phyloP scores from a whole-genome alignment of 2,113 vertebrate genomes.

The Anarhynchus alexandrinus region DNA sequence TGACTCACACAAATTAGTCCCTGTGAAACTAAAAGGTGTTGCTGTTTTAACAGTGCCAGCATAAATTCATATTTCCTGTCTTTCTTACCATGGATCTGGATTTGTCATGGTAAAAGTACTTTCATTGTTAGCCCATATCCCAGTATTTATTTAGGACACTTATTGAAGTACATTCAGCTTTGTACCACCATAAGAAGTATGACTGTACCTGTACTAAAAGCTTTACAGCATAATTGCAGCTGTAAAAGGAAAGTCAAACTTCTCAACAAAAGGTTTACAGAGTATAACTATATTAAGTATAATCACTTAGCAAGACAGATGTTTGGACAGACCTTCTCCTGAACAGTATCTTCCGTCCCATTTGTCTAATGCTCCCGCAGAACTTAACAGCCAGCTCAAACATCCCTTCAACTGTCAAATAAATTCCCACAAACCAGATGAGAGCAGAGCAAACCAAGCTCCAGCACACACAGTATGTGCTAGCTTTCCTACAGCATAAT shows the following conservation, averaged over 20 bases:
- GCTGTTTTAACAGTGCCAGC: background rate
- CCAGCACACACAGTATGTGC: background rate
- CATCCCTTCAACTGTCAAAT: background rate
- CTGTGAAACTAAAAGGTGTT: background rate
- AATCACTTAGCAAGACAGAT: background rate
- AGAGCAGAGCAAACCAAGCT: conserved; percentile 5
- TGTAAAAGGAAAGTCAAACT: background rate
- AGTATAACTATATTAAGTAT: background rate
- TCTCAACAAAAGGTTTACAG: background rate
- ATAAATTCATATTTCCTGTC: background rate
- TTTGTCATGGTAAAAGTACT: background rate
- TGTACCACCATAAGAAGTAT: background rate
- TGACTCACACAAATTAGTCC: background rate
- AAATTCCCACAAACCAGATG: conserved; percentile 13
- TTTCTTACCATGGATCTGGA: background rate
- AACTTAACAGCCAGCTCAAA: background rate
- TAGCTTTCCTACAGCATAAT: background rate
- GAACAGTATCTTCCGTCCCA: background rate
- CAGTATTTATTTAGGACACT: background rate
- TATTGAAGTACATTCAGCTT: background rate
- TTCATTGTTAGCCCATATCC: background rate
- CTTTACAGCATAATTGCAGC: background rate
- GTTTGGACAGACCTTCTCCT: background rate
- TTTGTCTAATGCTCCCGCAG: background rate
- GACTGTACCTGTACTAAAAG: background rate